Base-by-base conservation (phyloP, 1,140 invertebrate species). In the Psilanteris sp. region DNA sequence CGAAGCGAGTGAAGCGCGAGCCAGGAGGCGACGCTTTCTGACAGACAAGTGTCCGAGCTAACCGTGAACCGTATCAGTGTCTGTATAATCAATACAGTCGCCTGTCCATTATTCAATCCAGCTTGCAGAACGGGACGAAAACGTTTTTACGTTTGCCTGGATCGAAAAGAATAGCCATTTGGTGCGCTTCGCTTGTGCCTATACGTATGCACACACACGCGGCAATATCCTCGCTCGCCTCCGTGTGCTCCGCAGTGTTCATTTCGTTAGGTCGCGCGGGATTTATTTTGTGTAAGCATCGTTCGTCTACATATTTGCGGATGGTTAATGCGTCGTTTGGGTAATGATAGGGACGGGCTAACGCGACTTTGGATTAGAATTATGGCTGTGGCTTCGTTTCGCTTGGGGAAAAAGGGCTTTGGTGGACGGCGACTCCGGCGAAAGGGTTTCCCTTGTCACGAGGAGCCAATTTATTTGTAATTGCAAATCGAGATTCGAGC, bases 1-100 rank as follows among this genome's bases (percentile, higher is more conserved):
- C 16, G 76, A 54, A 81, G 78, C 67, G 80, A 52, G 27, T 32
- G 37, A 66, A 43, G 13, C 61, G 57, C 34, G 9, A 26, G 61
- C 27, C 31, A 7, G 31, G 22, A 39, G 62, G 18, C 44, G 48
- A 54, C 62, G 36, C 52, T 57, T 57, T 43, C 61, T 43, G 59
- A 43, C 44, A 13, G 54, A 36, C 34, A 31, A 52, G 61, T 66
- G 46, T 44, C 27, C 61, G 46, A 50, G 27, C 18, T 39, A 48
- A 32, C 61, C 46, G 46, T 66, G 46, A 54, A 66, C 36, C 48
- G 61, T 54, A 13, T 41, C 61, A 31, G 59, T 26, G 27, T 41
- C 59, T 27, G 46, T 44, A 29, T 66, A 66, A 66, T 66, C 61
- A 66, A 66, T 66, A 64, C 57, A 14, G 41, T 22, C 36, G 5